A percentile compares a stretch with the other conserved stretches of the same genome.
phyloP scores from a whole-genome alignment of 2,797 vertebrate genomes.

The Zalophus californianus region DNA sequence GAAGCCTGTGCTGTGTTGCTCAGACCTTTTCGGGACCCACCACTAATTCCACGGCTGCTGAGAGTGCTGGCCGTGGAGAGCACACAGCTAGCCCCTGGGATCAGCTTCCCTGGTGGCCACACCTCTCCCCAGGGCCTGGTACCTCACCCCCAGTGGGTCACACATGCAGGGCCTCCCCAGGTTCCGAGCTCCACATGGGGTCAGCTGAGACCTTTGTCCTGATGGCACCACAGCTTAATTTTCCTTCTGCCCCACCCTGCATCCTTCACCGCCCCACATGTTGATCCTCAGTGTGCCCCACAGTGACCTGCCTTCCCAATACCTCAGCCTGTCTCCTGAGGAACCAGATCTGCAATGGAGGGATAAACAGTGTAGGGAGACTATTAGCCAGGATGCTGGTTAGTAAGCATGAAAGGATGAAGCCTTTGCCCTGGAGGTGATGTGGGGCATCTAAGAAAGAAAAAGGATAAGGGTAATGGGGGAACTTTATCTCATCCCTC shows the following conservation, averaged over 20 bases:
- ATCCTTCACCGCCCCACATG: background rate
- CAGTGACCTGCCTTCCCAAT: background rate
- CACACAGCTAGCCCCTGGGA: background rate
- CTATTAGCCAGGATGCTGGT: background rate
- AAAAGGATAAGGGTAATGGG: background rate
- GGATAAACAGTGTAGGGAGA: background rate
- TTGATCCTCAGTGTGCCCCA: background rate
- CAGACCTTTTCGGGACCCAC: background rate
- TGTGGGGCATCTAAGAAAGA: background rate
- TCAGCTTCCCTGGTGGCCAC: background rate
- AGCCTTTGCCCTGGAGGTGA: background rate
- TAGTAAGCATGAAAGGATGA: background rate
- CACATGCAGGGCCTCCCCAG: background rate
- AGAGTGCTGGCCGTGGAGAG: background rate
- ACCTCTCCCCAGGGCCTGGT: background rate
- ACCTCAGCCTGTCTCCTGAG: background rate
- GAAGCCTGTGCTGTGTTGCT: background rate
- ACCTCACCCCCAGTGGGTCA: accelerated
- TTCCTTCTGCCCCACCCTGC: background rate
- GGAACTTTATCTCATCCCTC: background rate
- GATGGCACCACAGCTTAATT: background rate
- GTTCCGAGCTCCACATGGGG: background rate
- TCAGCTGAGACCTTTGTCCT: background rate
- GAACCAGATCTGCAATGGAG: background rate
- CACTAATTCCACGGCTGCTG: background rate